Evolutionary conservation across 2,113 vertebrate genomes (phyloP).

Genomic region (Talpa occidentalis): DNA sequence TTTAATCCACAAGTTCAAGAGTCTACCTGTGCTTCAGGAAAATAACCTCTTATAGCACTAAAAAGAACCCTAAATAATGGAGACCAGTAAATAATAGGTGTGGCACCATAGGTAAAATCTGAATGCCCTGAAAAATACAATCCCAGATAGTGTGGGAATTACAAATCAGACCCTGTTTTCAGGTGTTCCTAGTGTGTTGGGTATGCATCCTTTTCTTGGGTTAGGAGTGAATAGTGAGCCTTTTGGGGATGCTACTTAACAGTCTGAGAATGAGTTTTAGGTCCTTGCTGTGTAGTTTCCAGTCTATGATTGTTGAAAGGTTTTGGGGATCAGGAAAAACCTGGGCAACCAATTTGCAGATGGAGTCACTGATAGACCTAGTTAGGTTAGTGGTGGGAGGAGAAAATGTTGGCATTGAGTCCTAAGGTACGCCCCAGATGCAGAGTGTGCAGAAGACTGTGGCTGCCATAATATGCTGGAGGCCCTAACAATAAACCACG

Average conservation of each 20-base stretch:
- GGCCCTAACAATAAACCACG: not conserved
- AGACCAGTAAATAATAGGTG: not conserved
- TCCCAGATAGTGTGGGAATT: not conserved
- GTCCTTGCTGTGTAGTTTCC: not conserved
- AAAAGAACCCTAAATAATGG: not conserved
- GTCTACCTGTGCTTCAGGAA: not conserved
- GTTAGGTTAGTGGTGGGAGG: not conserved
- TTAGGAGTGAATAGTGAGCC: not conserved
- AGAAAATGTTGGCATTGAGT: not conserved
- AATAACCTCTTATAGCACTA: rapidly evolving
- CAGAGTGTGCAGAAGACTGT: not conserved
- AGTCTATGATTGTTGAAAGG: not conserved
- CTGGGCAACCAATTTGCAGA: not conserved
- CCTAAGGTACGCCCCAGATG: not conserved
- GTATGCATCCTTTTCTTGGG: not conserved
- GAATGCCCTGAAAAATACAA: not conserved
- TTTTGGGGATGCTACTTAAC: not conserved
- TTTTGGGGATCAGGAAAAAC: not conserved
- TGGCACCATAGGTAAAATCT: not conserved
- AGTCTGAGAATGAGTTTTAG: not conserved
- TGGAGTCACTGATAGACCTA: not conserved
- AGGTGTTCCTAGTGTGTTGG: not conserved
- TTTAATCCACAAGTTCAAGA: not conserved
- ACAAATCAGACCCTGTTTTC: not conserved
- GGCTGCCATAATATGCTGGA: too few relatives aligned